Conservation (phyloP, 2,113 vertebrate species). For the Rhinolophus sinicus region DNA sequence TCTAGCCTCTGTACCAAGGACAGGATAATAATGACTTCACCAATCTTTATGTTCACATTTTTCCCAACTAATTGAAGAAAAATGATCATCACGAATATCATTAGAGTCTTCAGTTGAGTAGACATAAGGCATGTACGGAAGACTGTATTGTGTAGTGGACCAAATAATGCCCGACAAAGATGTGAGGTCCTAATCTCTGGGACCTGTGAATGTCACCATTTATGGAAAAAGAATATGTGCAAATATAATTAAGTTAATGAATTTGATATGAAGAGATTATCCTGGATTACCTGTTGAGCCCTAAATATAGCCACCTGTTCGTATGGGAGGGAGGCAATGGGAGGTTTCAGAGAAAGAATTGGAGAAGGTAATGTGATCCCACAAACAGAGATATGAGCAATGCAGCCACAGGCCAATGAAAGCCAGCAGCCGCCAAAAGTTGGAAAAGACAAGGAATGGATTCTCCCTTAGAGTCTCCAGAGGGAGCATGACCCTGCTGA, state of each 20-base stretch:
- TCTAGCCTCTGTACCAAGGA: not conserved
- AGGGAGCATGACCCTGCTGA: not conserved
- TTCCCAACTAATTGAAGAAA: not conserved
- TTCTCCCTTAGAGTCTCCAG: not conserved
- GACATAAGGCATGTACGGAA: not conserved
- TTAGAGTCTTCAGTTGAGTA: not conserved
- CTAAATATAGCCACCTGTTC: not conserved
- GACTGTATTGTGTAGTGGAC: accelerated
- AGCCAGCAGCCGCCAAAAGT: not conserved
- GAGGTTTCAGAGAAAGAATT: not conserved
- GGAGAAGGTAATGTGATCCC: not conserved
- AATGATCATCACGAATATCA: not conserved
- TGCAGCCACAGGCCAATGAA: not conserved
- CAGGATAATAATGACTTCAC: not conserved
- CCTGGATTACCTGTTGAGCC: not conserved
- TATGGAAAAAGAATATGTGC: not conserved
- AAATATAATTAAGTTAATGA: not conserved
- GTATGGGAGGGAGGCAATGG: not conserved
- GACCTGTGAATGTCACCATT: not conserved
- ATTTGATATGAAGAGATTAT: not conserved
- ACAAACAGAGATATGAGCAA: not conserved
- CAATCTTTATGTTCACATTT: not conserved
- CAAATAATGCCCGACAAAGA: not conserved
- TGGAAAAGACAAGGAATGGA: no score
- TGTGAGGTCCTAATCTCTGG: not conserved